Base-by-base conservation (phyloP, 1,140 invertebrate species). In the Leptinotarsa texana region DNA sequence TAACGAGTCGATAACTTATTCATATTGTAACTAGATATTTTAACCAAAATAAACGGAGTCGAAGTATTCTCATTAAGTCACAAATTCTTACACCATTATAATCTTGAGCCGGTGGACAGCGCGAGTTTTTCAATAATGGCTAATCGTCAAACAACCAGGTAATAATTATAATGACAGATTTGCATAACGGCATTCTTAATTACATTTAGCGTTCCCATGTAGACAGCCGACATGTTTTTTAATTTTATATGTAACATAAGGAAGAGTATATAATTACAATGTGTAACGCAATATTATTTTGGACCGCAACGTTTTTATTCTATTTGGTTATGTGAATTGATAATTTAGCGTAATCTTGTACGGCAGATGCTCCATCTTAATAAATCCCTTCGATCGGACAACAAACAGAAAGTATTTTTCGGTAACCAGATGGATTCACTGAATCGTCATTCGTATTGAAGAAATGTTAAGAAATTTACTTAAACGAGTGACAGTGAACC, bases 191-290 rank as follows among this genome's bases (percentile, higher is more conserved):
- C 27, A 65, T 65, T 33, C 51, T 57, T 57, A 57, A 57, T 65
- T 33, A 65, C 63, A 65, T 24, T 33, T 4, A 13, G 11, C 63
- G 63, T 65, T 65, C 63, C 63, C 63, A 65, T 65, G 63, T 21
- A 65, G 27, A 27, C 21, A 65, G 27, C 21, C 27, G n/a, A 65
- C 21, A 13, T 24, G 21, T 65, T 65, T 65, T 65, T 33, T 65
- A 24, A 33, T 24, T 65, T 65, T 11, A 65, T 65, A 65, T 65
- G 63, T 65, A 65, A 65, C 27, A 24, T 33, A 33, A 65, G 63
- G 27, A 65, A 65, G 63, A 65, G 63, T 65, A 65, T 65, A 65
- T 33, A 65, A 33, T 65, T 65, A 24, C 63, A 13, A 65, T 24
- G 27, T 65, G 63, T 21, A 65, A 65, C 63, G 21, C 63, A 65